phyloP scores from a whole-genome alignment of 2,797 vertebrate genomes.

The Natrix natrix region DNA sequence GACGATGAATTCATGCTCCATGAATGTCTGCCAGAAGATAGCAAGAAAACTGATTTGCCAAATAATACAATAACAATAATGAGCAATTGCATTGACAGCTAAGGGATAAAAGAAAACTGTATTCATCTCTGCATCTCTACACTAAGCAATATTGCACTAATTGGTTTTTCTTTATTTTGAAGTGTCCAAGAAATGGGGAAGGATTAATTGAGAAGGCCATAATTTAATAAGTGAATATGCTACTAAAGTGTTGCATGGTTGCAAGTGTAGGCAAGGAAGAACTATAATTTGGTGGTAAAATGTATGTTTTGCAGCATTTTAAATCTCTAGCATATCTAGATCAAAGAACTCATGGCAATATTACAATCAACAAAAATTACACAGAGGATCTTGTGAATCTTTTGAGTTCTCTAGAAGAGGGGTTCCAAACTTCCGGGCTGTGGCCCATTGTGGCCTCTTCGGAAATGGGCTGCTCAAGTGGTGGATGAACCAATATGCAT shows the following conservation, averaged over 20 bases:
- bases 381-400: background rate
- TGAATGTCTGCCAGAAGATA: background rate
- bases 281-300: background rate
- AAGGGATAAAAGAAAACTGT: background rate
- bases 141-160: background rate
- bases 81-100: background rate
- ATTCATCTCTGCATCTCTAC: too few species aligned
- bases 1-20: background rate
- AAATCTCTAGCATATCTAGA: background rate
- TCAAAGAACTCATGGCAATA: background rate
- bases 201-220: background rate
- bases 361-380: background rate
- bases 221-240: background rate
- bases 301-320: background rate
- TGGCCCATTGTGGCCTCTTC: background rate
- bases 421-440: background rate
- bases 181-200: background rate
- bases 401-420: background rate
- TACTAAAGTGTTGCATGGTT: background rate
- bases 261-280: background rate
- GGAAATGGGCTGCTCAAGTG: background rate
- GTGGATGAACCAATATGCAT: background rate
- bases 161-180: background rate
- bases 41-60: background rate
- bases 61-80: background rate